phyloP scores from a whole-genome alignment of 1,140 invertebrate genomes.

The Pristionchus pacificus region DNA sequence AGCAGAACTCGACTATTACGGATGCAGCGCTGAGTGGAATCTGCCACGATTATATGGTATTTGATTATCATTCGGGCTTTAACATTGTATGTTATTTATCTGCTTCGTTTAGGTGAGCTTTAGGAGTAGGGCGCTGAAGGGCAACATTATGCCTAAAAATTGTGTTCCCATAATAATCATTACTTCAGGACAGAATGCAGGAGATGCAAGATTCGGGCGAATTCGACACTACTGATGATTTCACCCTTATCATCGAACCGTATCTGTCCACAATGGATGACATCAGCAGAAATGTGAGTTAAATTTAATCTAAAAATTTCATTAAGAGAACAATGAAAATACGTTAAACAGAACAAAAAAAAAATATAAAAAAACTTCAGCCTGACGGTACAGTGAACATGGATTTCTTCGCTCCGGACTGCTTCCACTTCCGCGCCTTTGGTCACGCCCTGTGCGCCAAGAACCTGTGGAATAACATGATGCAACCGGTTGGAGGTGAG shows the following conservation, averaged over 20 bases:
- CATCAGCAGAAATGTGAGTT: constrained; percentile 42
- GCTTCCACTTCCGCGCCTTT: constrained; percentile 70
- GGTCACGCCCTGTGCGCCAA: constrained; percentile 67
- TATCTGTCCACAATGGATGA: constrained; percentile 28
- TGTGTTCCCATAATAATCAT: neutral
- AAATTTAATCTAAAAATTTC: too few species aligned
- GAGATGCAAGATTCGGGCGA: constrained; percentile 42
- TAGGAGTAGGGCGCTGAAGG: too few species aligned
- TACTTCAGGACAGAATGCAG: neutral
- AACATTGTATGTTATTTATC: too few species aligned
- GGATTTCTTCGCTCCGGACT: constrained; percentile 67
- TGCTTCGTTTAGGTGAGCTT: too few species aligned
- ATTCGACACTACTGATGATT: constrained; percentile 59
- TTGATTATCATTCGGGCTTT: constrained; percentile 1
- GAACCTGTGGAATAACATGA: constrained; percentile 72
- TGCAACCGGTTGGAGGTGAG: constrained; percentile 70
- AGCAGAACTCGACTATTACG: constrained; percentile 32
- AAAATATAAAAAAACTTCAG: too few species aligned
- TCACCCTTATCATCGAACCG: constrained; percentile 52
- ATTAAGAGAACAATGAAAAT: too few species aligned
- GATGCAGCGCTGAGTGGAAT: constrained; percentile 30
- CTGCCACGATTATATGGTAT: constrained; percentile 32
- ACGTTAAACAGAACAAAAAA: too few species aligned
- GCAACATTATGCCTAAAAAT: neutral
- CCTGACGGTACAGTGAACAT: constrained; percentile 62